These are phyloP conservation scores for Perdita meconis DNA, from an alignment of 2,888 invertebrate genomes.

Conservation along the genomic window DNA sequence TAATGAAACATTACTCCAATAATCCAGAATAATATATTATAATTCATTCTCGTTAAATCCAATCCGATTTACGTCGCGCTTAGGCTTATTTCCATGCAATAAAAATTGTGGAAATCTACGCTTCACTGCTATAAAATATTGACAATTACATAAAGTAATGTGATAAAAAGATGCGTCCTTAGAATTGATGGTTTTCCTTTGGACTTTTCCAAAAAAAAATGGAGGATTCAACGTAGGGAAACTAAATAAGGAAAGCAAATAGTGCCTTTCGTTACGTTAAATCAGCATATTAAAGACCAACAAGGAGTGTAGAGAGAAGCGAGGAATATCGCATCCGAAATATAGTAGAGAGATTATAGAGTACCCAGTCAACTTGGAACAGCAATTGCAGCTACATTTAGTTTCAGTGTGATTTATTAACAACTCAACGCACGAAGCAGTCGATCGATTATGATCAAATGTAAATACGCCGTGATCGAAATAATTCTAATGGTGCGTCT, in stretches of 20 bases:
- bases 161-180: too few relatives aligned
- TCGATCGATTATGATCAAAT: slow-evolving; percentile 49
- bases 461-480: slow-evolving; percentile 24
- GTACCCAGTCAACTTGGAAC: slow-evolving; percentile 37
- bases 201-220: too few relatives aligned
- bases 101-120: too few relatives aligned
- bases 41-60: too few relatives aligned
- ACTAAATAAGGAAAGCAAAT: slow-evolving; percentile 38
- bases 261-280: slow-evolving; percentile 36
- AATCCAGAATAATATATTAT: too few relatives aligned
- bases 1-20: too few relatives aligned
- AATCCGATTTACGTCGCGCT: too few relatives aligned
- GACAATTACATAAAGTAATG: too few relatives aligned
- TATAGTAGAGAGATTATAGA: slow-evolving; percentile 45
- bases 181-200: too few relatives aligned
- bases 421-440: slow-evolving; percentile 47
- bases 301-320: slow-evolving; percentile 19
- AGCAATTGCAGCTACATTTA: slow-evolving; percentile 41
- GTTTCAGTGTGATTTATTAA: slow-evolving; percentile 49
- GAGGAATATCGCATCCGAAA: slow-evolving; percentile 15
- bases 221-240: slow-evolving; percentile 2
- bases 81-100: too few relatives aligned
- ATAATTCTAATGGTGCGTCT: slow-evolving; percentile 15
- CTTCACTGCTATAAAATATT: too few relatives aligned
- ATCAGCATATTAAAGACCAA: slow-evolving; percentile 36